Percentiles rank a stretch among this genome's conserved stretches.
These are phyloP conservation scores for Pseudocheirus occidentalis DNA, from an alignment of 2,797 vertebrate species.

Conservation along the genomic window DNA sequence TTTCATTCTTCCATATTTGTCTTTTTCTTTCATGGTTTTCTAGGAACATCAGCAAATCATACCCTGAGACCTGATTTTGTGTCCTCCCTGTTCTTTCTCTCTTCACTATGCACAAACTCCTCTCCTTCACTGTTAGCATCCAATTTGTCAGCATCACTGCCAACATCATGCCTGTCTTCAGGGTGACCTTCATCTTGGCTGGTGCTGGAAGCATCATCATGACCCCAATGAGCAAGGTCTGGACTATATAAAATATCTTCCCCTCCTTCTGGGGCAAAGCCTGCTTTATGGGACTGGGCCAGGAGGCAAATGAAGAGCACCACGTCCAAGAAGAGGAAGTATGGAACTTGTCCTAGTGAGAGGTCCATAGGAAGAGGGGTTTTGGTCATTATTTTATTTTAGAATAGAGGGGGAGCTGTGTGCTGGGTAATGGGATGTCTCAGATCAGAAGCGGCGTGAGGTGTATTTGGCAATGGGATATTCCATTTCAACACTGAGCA, in stretches of 20 bases:
- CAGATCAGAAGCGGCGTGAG: no score
- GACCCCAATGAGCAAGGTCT: constrained; percentile 82
- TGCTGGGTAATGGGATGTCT: constrained; percentile 91
- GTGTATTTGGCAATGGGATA: constrained; percentile 95
- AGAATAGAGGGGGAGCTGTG: constrained; percentile 91
- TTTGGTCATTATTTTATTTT: not conserved
- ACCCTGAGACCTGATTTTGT: constrained; percentile 90
- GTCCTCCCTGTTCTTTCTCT: constrained; percentile 79
- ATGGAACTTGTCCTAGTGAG: constrained; percentile 79
- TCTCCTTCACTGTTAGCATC: constrained; percentile 81
- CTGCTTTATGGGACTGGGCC: constrained; percentile 83
- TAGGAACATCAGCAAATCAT: constrained; percentile 90
- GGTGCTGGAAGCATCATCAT: constrained; percentile 87
- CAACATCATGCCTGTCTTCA: constrained; percentile 89
- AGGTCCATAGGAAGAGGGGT: constrained; percentile 88
- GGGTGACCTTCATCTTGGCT: constrained; percentile 86
- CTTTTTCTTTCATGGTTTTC: constrained; percentile 80
- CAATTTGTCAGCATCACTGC: constrained; percentile 88
- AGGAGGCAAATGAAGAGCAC: constrained; percentile 91
- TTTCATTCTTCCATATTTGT: constrained; percentile 91
- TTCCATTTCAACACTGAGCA: not conserved
- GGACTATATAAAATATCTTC: constrained; percentile 81
- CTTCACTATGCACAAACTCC: constrained; percentile 82
- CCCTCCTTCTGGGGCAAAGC: constrained; percentile 79
- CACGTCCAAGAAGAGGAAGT: constrained; percentile 83